Percentiles rank a stretch among this genome's conserved stretches.
These are phyloP conservation scores for Peromyscus leucopus DNA, from an alignment of 2,113 vertebrate genomes.

Conservation along the genomic window DNA sequence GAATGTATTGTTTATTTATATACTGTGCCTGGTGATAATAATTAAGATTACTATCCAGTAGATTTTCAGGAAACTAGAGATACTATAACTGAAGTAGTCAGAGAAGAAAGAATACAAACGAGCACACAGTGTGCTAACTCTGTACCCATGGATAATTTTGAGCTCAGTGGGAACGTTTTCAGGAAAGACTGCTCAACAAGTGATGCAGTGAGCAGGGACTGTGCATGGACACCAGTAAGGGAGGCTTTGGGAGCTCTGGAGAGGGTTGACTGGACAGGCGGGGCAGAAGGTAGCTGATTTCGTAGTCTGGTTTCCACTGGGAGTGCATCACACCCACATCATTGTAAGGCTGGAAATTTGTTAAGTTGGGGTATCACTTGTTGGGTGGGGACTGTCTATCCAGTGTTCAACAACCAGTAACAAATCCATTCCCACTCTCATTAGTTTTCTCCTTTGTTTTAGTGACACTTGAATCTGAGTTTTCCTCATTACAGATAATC, in stretches of 20 bases:
- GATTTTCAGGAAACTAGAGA: background rate
- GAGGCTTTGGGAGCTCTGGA: background rate
- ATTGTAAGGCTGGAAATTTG: background rate
- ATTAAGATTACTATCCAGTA: background rate
- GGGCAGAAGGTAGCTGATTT: background rate
- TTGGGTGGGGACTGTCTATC: background rate
- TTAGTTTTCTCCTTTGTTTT: background rate
- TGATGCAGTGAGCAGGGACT: background rate
- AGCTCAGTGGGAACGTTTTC: background rate
- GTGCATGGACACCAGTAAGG: rapidly evolving
- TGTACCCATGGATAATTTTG: background rate
- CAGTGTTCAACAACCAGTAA: background rate
- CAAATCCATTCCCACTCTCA: background rate
- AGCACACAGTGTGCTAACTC: background rate
- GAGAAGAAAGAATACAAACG: background rate
- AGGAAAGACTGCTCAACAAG: background rate
- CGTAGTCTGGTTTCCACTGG: background rate
- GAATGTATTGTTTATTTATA: background rate
- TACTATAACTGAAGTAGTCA: background rate
- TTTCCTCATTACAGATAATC: background rate
- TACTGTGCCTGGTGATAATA: background rate
- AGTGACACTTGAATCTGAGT: background rate
- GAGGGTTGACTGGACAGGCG: background rate
- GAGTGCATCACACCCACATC: background rate
- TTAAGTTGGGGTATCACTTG: background rate